phyloP scores from a whole-genome alignment of 2,888 invertebrate species.

The Capitulum mitella region DNA sequence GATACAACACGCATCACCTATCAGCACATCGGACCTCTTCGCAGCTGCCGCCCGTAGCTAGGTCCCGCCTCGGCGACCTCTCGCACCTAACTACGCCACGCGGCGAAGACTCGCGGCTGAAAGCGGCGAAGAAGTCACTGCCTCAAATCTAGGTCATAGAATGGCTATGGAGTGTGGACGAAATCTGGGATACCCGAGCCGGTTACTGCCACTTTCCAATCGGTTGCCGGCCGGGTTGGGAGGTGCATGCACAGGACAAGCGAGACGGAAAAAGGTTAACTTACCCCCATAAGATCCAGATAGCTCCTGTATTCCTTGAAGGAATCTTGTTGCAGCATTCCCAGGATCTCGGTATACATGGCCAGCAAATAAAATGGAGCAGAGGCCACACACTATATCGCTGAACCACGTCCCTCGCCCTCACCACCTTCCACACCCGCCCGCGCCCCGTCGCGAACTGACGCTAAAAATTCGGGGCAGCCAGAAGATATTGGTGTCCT shows the following conservation, averaged over 20 bases:
- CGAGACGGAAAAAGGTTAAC: background rate
- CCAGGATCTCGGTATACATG: conserved; percentile 20
- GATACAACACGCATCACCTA: background rate
- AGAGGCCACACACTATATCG: background rate
- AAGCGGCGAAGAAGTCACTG: background rate
- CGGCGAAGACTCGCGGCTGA: background rate
- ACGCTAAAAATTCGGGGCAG: background rate
- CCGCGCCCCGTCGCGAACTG: background rate
- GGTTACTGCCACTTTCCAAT: conserved; percentile 22
- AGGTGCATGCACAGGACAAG: background rate
- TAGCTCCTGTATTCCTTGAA: conserved; percentile 10
- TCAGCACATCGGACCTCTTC: background rate
- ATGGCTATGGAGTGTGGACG: conserved; percentile 16
- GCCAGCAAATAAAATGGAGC: background rate
- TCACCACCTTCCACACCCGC: background rate
- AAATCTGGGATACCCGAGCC: conserved; percentile 6
- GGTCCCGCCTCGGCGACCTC: background rate
- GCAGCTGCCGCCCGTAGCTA: background rate
- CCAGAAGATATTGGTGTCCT: conserved; percentile 23
- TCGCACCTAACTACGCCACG: background rate
- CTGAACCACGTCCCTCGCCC: conserved; percentile 9
- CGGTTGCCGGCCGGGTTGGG: background rate
- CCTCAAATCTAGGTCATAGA: conserved; percentile 18
- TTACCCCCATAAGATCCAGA: conserved; percentile 17
- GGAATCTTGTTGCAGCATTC: conserved; percentile 13